Evolutionary conservation across 2,797 vertebrate genomes (phyloP).

Genomic region (Coendou prehensilis): DNA sequence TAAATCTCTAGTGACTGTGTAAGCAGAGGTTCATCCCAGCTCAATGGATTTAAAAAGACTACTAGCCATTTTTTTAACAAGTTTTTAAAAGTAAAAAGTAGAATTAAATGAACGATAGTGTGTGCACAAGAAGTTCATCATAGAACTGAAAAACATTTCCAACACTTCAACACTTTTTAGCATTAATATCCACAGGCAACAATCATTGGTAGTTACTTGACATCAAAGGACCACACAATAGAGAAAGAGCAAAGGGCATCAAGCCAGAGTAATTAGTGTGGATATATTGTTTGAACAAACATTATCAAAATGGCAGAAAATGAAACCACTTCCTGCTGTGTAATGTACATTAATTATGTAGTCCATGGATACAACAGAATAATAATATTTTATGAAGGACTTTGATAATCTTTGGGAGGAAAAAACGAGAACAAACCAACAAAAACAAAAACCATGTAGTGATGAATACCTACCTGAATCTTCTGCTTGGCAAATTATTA

Average conservation of each 20-base stretch:
- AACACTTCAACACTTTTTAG: not conserved
- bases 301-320: constrained; percentile 2
- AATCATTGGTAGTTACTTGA: not conserved
- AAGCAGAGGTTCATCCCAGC: not conserved
- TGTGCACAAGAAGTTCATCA: not conserved
- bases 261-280: not conserved
- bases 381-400: not conserved
- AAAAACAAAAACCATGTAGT: not conserved
- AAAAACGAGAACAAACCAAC: not conserved
- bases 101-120: not conserved
- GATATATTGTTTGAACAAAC: not conserved
- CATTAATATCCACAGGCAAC: not conserved
- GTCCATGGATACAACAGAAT: not conserved
- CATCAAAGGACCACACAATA: not conserved
- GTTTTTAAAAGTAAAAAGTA: not conserved
- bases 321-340: not conserved
- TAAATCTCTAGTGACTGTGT: constrained; percentile 61
- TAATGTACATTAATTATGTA: not conserved
- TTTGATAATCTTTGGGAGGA: not conserved
- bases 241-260: not conserved
- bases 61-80: not conserved
- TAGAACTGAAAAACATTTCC: not conserved
- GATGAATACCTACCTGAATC: not conserved
- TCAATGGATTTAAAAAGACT: constrained; percentile 32
- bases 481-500: not conserved